Evolutionary conservation across 2,113 vertebrate genomes (phyloP).

Genomic region (Okapia johnstoni): DNA sequence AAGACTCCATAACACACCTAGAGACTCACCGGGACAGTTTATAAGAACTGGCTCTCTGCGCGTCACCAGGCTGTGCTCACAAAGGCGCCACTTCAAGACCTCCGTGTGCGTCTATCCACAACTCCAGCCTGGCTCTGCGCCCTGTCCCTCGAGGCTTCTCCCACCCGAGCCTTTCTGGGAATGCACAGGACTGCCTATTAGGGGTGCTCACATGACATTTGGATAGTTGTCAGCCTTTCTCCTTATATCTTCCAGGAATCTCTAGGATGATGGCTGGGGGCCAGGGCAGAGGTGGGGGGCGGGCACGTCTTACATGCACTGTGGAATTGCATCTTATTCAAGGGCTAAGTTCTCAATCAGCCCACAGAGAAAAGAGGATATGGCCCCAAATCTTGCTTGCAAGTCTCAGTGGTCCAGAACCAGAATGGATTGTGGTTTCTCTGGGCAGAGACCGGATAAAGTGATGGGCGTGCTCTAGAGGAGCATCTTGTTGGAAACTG

Average conservation of each 20-base stretch:
- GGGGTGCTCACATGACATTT: not conserved
- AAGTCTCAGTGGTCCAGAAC: not conserved
- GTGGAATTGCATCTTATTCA: not conserved
- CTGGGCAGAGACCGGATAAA: not conserved
- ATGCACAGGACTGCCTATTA: no score
- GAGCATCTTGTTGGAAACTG: not conserved
- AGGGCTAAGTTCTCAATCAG: not conserved
- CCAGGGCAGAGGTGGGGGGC: rapidly evolving
- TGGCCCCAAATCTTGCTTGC: not conserved
- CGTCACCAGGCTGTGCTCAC: not conserved
- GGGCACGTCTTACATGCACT: not conserved
- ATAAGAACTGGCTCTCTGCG: not conserved
- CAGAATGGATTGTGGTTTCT: not conserved
- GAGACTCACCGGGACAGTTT: rapidly evolving
- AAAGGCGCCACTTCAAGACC: rapidly evolving
- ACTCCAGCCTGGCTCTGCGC: rapidly evolving
- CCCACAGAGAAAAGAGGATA: not conserved
- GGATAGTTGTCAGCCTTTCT: not conserved
- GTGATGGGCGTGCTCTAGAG: not conserved
- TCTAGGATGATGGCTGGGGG: not conserved
- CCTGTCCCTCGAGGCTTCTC: not conserved
- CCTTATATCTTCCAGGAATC: not conserved
- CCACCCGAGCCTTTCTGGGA: not conserved
- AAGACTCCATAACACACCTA: no score
- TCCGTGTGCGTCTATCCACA: not conserved